Evolutionary conservation across 2,888 invertebrate species (phyloP), one percentile per base, ranked within the genome.

Genomic region (Penaeus monodon): DNA sequence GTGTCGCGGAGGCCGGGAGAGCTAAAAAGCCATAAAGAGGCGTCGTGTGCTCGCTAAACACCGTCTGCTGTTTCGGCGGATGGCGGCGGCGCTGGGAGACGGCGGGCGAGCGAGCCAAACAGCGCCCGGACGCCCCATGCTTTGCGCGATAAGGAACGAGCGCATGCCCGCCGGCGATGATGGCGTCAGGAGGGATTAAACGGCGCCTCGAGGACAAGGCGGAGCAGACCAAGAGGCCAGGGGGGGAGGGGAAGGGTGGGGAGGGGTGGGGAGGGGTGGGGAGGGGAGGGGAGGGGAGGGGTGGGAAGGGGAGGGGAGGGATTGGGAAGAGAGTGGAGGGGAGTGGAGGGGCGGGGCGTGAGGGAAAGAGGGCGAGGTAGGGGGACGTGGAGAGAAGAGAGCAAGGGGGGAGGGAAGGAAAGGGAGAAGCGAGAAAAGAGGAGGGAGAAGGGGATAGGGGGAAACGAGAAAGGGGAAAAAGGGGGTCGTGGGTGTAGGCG

Each of bases 1-100:
- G 64, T 80, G 64, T 80, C 63, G 80, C 80, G 80, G 64, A 57
- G 80, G 63, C 80, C 65, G 38, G 80, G 38, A 80, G 80, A 80
- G 80, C 65, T 80, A 80, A 80, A 80, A 80, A 80, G 65, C 80
- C 24, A 65, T 80, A 80, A 80, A 80, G 80, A 65, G 80, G 80
- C 80, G 80, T 65, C 80, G 38, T 44, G 64, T 10, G 29, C 66
- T 17, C 63, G 80, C 66, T 80, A 33, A 66, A 66, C 66, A 66
- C 64, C n/a, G 80, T 7, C 63, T 79, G 80, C 66, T 66, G 66
- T 66, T 80, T 64, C 33, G 27, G 76, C 4, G 44, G 76, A 66
- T 29, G 65, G 77, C 33, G 44, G n/a, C 63, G 77, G 57, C 10
- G n/a, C 27, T n/a, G 12, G 27, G 7, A 29, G 7, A 77, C 77